Conservation (phyloP, 2,888 invertebrate species). For the Drosophila subquinaria region DNA sequence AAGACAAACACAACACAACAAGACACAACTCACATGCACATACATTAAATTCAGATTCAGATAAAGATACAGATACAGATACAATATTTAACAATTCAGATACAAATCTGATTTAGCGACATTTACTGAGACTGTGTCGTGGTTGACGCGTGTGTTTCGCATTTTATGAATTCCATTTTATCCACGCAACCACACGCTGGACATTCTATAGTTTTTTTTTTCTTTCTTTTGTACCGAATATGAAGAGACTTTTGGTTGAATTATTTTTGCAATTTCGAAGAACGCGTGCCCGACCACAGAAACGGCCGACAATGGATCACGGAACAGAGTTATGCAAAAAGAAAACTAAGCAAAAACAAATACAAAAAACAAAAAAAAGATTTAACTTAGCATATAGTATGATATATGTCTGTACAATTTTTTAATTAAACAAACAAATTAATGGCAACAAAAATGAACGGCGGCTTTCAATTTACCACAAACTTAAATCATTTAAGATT, state of each 20-base stretch:
- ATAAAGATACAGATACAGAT: constrained; percentile 10
- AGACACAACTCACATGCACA: constrained; percentile 1
- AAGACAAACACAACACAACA: constrained; percentile 52
- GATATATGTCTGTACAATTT: constrained; percentile 84
- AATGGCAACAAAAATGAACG: constrained; percentile 82
- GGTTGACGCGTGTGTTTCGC: constrained; percentile 59
- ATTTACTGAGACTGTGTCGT: constrained; percentile 62
- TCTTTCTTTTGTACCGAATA: constrained; percentile 31
- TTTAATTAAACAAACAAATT: constrained; percentile 83
- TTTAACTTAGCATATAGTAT: constrained; percentile 73
- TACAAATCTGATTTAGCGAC: constrained; percentile 19
- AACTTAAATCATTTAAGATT: constrained; percentile 45
- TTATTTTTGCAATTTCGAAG: constrained; percentile 76
- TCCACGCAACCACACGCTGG: constrained; percentile 35
- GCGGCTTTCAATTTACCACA: constrained; percentile 81
- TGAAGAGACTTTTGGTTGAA: constrained; percentile 58
- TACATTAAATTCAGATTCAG: constrained; percentile 10
- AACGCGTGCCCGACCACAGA: constrained; percentile 54
- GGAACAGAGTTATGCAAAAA: constrained; percentile 36
- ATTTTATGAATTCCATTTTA: constrained; percentile 78
- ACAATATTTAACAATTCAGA: constrained; percentile 23
- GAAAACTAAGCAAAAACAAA: constrained; percentile 28
- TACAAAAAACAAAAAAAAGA: constrained; percentile 23
- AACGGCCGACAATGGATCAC: constrained; percentile 59
- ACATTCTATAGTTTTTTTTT: constrained; percentile 49